Base-by-base conservation (phyloP, 1,140 invertebrate genomes). In the Saccostrea echinata region DNA sequence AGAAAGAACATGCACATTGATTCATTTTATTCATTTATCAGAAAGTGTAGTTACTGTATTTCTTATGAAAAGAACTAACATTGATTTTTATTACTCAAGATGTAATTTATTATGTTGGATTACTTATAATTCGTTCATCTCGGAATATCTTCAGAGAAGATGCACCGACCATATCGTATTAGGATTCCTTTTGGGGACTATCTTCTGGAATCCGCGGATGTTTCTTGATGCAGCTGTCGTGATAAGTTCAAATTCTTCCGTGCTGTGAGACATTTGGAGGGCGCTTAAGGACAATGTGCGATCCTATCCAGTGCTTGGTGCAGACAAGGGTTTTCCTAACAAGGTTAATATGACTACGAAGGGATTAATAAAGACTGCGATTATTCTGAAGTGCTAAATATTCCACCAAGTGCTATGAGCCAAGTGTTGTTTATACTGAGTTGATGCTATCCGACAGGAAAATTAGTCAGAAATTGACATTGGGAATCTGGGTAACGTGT, bases 401-500 rank as follows among this genome's bases (percentile, higher is more conserved):
- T 87, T 87, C 81, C 80, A 51, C 80, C 61, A 83, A 87, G 80
- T 82, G 76, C 76, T 83, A 30, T 87, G 80, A 82, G 80, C 55
- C 53, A 87, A 87, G 86, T 57, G 86, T 11, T 87, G 86, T 87
- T 87, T 87, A 87, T 80, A 55, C 80, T 55, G 86, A 82, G 55
- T 83, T 82, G 81, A 87, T 83, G 86, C 80, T 82, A 53, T 83
- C 80, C 35, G 80, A 87, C 86, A 82, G 86, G 52, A 55, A 87
- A 87, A 87, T 87, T 87, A 87, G 86, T 61, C 86, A 87, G 71
- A 82, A 64, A 61, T 64, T 87, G 86, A 82, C 86, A 87, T 81
- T 33, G 55, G 86, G 53, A 43, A 82, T 82, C 86, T 83, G 86
- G 86, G 86, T 82, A 87, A 87, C 86, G 86, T 87, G 86, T 87